These are phyloP conservation scores for Atopsyche davidsoni DNA, from an alignment of 1,140 invertebrate species.

Conservation along the genomic window DNA sequence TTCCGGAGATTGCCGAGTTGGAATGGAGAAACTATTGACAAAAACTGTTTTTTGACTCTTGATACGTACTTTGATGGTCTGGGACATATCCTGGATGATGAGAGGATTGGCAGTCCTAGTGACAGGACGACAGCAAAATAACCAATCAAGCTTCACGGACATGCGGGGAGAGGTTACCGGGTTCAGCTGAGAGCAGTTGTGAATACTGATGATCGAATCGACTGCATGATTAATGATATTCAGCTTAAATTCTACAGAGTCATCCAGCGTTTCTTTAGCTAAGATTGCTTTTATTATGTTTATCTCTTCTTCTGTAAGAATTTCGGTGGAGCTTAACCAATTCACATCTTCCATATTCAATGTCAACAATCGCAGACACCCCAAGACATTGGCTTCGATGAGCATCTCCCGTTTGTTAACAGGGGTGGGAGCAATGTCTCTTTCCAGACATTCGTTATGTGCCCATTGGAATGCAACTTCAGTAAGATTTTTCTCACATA, in stretches of 20 bases:
- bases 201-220: background rate
- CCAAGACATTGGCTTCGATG: constrained; percentile 37
- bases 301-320: constrained; percentile 25
- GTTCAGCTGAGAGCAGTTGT: constrained; percentile 11
- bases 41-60: constrained; percentile 43
- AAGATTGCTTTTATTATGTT: constrained; percentile 10
- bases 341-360: constrained; percentile 36
- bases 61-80: constrained; percentile 36
- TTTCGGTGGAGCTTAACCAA: constrained; percentile 20
- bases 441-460: constrained; percentile 41
- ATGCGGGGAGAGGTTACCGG: constrained; percentile 27
- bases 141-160: constrained; percentile 38
- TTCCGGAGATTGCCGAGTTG: constrained; percentile 40
- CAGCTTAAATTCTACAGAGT: background rate
- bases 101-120: constrained; percentile 40
- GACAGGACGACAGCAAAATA: constrained; percentile 38
- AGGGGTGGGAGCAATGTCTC: constrained; percentile 34
- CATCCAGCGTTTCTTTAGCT: constrained; percentile 2
- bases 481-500: constrained; percentile 45
- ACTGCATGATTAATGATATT: background rate
- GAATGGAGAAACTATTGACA: constrained; percentile 41
- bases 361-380: constrained; percentile 38
- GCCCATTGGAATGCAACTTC: constrained; percentile 48
- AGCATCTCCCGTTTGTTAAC: constrained; percentile 42
- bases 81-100: constrained; percentile 36